Evolutionary conservation across 2,797 vertebrate genomes (phyloP), one percentile per base, ranked within the genome.

Genomic region (Silurus lanzhouensis): DNA sequence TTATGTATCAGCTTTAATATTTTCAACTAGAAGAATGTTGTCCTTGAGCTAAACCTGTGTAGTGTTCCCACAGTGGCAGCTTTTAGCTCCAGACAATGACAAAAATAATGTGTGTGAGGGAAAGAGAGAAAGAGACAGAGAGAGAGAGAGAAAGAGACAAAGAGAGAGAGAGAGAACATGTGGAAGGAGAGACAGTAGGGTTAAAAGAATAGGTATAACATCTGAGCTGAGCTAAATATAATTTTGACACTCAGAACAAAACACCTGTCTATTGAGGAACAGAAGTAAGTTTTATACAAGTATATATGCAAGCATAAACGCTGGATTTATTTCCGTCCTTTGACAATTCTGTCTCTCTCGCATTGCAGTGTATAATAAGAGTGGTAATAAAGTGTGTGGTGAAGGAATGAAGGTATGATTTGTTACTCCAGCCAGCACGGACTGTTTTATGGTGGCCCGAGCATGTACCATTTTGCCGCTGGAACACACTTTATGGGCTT

Each of bases 401-500:
- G 55, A 83, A 68, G 80, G 78, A 70, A 86, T 15, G 48, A 72
- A 85, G 83, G 84, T 83, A 88, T 86, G 89, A 90, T 88, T 87
- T 86, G 78, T 88, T 84, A 52, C 86, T 61, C 60, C 6, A 77
- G 55, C 61, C 84, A 58, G 76, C 12, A 61, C 70, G 66, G 84
- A 74, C 87, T 91, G 87, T 91, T 88, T 58, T 90, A 81, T 86
- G 84, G 90, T 91, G 92, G 91, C 90, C 92, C 78, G 66, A 91
- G 90, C 87, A 79, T 85, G 91, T 90, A 92, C 90, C 89, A 87
- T 92, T 87, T 94, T 94, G 91, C 93, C 92, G 91, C 91, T 90
- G 88, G 92, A 88, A 61, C 82, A 87, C 63, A 88, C 92, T 94
- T 93, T 93, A 93, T 91, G 88, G 90, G 90, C 90, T 92, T 93